Evolutionary conservation across 1,140 invertebrate genomes (phyloP).

Genomic region (Calliphora vicina): DNA sequence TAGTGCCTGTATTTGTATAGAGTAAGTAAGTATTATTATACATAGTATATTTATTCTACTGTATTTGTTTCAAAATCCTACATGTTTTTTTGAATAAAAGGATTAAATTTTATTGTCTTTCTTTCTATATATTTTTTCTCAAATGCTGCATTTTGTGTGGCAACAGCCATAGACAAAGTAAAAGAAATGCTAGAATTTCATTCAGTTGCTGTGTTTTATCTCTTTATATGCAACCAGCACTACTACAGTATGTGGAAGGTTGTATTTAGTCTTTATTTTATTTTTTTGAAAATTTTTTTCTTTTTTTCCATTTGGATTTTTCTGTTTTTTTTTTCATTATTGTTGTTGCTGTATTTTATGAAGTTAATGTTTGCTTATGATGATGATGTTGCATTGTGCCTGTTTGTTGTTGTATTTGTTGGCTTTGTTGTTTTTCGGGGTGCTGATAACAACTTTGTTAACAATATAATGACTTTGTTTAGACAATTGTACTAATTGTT

Average conservation of each 20-base stretch:
- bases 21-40: not conserved
- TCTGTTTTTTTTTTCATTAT: not conserved
- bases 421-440: not conserved
- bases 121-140: not conserved
- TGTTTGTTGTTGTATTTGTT: not conserved
- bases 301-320: slow-evolving; percentile 7
- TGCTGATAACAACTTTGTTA: slow-evolving; percentile 33
- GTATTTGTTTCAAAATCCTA: slow-evolving; percentile 8
- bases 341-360: slow-evolving; percentile 5
- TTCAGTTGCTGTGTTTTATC: not conserved
- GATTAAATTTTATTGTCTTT: slow-evolving; percentile 12
- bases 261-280: not conserved
- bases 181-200: not conserved
- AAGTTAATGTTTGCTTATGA: slow-evolving; percentile 23
- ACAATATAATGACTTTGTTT: slow-evolving; percentile 35
- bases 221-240: not conserved
- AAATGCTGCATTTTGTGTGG: not conserved
- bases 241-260: not conserved
- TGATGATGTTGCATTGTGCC: not conserved
- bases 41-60: not conserved
- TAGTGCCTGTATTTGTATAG: too few relatives aligned
- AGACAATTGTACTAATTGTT: slow-evolving; percentile 34
- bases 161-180: not conserved
- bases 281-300: slow-evolving; percentile 3
- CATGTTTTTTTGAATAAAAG: not conserved